Evolutionary conservation across 2,888 invertebrate genomes (phyloP).

Genomic region (Bugula neritina): DNA sequence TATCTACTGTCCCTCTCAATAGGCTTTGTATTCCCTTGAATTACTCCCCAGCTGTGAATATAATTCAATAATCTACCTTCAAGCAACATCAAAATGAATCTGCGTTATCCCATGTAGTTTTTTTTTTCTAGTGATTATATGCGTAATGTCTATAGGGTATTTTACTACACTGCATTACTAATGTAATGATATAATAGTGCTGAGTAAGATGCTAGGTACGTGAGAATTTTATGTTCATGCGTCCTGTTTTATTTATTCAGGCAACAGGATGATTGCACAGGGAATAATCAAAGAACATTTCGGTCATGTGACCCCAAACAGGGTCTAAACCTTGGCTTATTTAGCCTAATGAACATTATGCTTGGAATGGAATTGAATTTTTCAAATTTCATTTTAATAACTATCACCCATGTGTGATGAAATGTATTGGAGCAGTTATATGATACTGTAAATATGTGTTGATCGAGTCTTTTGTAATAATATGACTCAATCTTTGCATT

Average conservation of each 20-base stretch:
- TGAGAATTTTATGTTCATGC: neutral
- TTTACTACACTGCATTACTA: neutral
- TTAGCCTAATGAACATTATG: no score
- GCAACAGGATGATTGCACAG: slow-evolving; percentile 60
- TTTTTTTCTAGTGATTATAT: neutral
- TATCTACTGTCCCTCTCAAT: neutral
- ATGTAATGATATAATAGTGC: no score
- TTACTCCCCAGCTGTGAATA: slow-evolving; percentile 14
- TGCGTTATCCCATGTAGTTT: neutral
- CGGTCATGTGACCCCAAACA: slow-evolving; percentile 49
- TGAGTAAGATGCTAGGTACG: no score
- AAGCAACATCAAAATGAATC: neutral
- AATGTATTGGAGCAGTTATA: no score
- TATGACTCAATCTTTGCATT: no score
- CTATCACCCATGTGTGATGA: no score
- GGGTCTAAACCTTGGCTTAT: no score
- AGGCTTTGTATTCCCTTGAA: slow-evolving; percentile 10
- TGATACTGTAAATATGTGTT: no score
- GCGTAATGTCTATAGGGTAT: neutral
- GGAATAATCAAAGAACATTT: slow-evolving; percentile 63
- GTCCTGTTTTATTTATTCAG: no score
- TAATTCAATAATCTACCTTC: slow-evolving; percentile 3
- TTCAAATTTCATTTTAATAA: no score
- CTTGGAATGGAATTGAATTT: no score
- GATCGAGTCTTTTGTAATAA: no score